Percentiles rank a stretch among this genome's conserved stretches.
Evolutionary conservation across 2,888 invertebrate species (phyloP).

Genomic region (Schizotus pectinicornis): DNA sequence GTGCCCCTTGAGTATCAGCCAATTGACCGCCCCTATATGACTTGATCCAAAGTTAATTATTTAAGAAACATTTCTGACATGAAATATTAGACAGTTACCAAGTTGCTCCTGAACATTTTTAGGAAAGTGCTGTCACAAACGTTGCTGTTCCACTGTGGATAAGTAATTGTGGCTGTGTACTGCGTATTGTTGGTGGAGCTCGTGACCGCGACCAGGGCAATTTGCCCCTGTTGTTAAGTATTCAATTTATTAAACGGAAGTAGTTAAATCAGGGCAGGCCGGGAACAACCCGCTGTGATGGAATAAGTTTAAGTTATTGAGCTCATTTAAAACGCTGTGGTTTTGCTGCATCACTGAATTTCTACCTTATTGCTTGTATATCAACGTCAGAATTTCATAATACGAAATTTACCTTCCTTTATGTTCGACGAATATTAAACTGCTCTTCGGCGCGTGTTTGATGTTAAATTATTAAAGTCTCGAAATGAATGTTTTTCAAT

Average conservation of each 20-base stretch:
- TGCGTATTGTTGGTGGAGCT: conserved; percentile 14
- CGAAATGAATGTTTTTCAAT: conserved; percentile 37
- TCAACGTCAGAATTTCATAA: conserved; percentile 42
- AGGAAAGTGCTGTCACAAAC: too few relatives aligned
- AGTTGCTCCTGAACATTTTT: too few relatives aligned
- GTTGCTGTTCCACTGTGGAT: background rate
- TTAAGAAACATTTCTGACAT: too few relatives aligned
- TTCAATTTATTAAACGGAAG: conserved; percentile 35
- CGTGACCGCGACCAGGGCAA: conserved; percentile 7
- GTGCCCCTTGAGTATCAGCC: too few relatives aligned
- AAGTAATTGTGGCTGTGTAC: conserved; percentile 20
- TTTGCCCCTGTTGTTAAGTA: conserved; percentile 25
- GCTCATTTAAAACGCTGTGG: conserved; percentile 34
- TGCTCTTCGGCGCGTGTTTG: conserved; percentile 40
- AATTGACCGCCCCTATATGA: too few relatives aligned
- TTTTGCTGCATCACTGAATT: conserved; percentile 39
- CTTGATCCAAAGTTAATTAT: too few relatives aligned
- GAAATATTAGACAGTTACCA: too few relatives aligned
- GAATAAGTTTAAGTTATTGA: conserved; percentile 35
- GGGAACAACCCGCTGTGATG: conserved; percentile 32
- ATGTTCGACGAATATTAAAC: conserved; percentile 41
- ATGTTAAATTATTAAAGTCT: conserved; percentile 42
- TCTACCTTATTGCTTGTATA: conserved; percentile 43
- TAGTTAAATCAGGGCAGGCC: conserved; percentile 31
- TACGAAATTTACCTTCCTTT: conserved; percentile 43